Percentiles rank a stretch among this genome's conserved stretches.
Evolutionary conservation across 2,888 invertebrate genomes (phyloP).

Genomic region (Harmothoe impar): DNA sequence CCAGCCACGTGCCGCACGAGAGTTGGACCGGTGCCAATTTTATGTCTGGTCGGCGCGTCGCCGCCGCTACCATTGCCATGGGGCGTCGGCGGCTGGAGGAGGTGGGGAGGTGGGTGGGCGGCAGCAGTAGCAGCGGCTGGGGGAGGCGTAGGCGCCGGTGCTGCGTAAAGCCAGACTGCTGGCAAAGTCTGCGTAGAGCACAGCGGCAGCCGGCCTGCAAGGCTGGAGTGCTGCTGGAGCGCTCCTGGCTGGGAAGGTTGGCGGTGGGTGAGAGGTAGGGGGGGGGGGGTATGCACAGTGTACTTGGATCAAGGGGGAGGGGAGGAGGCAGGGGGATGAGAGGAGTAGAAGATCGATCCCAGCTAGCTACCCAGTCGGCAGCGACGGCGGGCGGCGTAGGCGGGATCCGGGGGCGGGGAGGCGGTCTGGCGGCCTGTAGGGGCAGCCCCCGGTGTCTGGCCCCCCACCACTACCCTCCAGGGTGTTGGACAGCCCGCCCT

Average conservation of each 20-base stretch:
- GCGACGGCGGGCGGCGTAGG: neutral
- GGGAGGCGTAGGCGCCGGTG: neutral
- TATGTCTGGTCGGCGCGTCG: slow-evolving; percentile 24
- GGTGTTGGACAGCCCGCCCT: neutral
- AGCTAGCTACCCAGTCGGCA: neutral
- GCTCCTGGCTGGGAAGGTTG: neutral
- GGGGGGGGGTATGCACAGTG: neutral
- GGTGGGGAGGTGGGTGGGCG: neutral
- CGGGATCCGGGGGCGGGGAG: neutral
- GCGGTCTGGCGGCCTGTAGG: neutral
- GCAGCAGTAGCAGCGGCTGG: neutral
- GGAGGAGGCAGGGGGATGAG: neutral
- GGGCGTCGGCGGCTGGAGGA: neutral
- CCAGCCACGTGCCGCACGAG: slow-evolving; percentile 9
- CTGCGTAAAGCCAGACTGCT: neutral
- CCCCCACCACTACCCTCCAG: neutral
- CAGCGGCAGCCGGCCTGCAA: neutral
- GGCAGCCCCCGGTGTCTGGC: slow-evolving; percentile 3
- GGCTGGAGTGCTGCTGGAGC: neutral
- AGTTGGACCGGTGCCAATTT: slow-evolving; percentile 38
- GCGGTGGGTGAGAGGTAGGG: neutral
- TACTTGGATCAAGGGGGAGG: neutral
- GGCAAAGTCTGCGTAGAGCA: neutral
- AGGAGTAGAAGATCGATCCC: neutral
- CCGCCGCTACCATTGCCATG: neutral